Conservation (phyloP, 2,888 invertebrate species). For the Belgica antarctica region DNA sequence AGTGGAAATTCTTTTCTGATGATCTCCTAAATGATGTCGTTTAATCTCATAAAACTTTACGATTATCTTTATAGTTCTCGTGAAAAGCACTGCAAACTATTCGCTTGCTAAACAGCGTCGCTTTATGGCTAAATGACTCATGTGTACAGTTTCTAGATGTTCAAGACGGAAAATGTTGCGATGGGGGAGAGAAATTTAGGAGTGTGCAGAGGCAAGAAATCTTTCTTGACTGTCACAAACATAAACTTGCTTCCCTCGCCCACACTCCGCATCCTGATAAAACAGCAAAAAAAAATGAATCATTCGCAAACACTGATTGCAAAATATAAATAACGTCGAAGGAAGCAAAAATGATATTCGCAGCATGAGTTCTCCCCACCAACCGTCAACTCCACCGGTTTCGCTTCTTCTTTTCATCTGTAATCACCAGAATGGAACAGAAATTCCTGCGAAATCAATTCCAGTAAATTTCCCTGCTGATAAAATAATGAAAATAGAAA, state of each 20-base stretch:
- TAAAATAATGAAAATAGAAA: conserved; percentile 38
- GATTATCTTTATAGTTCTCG: background rate
- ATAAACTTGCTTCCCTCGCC: background rate
- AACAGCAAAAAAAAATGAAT: conserved; percentile 37
- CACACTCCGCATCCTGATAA: background rate
- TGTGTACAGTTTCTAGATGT: background rate
- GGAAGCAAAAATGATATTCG: background rate
- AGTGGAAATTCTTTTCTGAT: conserved; percentile 8
- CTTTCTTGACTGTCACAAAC: background rate
- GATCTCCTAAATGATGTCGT: background rate
- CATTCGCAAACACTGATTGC: conserved; percentile 26
- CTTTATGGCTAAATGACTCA: background rate
- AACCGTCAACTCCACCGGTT: background rate
- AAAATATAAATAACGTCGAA: conserved; percentile 36
- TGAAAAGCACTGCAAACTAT: background rate
- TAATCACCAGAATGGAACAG: background rate
- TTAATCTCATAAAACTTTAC: conserved; percentile 3
- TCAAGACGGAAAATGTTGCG: background rate
- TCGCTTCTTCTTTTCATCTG: background rate
- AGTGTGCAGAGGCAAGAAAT: background rate
- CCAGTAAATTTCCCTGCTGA: conserved; percentile 43
- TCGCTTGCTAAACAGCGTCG: no score
- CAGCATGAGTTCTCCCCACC: background rate
- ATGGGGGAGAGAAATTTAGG: background rate
- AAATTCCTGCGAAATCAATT: conserved; percentile 37